phyloP scores from a whole-genome alignment of 2,797 vertebrate species.

The Neomorphus geoffroyi region DNA sequence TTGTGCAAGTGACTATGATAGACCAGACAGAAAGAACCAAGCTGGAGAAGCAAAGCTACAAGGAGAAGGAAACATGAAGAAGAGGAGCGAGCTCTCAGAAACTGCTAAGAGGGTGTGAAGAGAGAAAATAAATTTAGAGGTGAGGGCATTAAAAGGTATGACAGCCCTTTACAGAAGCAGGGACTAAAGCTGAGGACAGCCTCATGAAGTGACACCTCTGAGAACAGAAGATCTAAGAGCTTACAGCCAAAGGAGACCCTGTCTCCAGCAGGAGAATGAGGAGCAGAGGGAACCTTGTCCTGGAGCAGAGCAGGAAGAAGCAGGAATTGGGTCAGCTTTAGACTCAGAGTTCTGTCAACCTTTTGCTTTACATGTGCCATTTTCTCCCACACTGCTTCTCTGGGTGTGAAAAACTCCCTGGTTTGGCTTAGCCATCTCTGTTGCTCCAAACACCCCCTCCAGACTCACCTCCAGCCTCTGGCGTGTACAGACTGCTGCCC shows the following conservation, averaged over 20 bases:
- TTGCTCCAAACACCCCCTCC: neutral
- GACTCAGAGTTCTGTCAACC: neutral
- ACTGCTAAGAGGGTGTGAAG: neutral
- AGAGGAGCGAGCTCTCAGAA: neutral
- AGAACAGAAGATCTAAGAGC: neutral
- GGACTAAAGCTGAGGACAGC: neutral
- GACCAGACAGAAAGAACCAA: neutral
- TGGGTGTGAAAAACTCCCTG: neutral
- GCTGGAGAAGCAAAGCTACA: neutral
- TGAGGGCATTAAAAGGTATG: neutral
- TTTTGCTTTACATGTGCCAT: neutral
- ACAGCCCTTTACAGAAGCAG: neutral
- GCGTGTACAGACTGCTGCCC: neutral
- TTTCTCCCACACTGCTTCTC: neutral
- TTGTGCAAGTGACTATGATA: neutral
- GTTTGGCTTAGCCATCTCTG: neutral
- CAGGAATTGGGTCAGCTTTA: neutral
- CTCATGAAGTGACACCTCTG: neutral
- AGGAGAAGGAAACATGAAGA: neutral
- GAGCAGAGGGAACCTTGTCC: neutral
- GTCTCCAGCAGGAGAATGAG: neutral
- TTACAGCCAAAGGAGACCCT: neutral
- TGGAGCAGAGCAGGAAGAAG: neutral
- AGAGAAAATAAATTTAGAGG: neutral
- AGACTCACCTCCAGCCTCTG: neutral